Percentiles rank a stretch among this genome's conserved stretches.
Evolutionary conservation across 2,113 vertebrate genomes (phyloP).

Genomic region (Burhinus bistriatus): DNA sequence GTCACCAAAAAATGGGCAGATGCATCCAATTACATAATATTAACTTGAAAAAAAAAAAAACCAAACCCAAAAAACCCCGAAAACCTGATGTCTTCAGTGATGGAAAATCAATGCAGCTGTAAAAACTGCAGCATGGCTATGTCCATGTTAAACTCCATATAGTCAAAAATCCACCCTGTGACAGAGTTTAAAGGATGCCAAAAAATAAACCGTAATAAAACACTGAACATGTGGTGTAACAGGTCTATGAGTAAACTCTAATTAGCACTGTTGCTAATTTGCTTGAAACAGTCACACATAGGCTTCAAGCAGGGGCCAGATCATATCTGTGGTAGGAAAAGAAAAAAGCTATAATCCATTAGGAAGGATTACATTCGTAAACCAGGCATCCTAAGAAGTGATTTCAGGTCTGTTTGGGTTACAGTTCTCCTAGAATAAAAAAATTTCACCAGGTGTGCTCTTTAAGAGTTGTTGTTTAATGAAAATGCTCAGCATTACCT

Average conservation of each 20-base stretch:
- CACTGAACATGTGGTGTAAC: conserved; percentile 65
- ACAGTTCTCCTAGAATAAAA: conserved; percentile 66
- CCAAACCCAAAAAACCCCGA: too few relatives aligned
- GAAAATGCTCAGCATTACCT: conserved; percentile 81
- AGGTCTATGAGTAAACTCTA: conserved; percentile 78
- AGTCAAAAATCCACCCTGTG: conserved; percentile 44
- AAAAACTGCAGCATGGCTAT: conserved; percentile 23
- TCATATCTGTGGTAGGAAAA: conserved; percentile 74
- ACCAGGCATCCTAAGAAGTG: conserved; percentile 73
- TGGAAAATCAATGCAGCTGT: background rate
- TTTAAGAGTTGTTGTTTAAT: conserved; percentile 66
- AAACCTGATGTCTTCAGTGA: background rate
- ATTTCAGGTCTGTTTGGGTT: conserved; percentile 76
- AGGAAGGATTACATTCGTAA: conserved; percentile 76
- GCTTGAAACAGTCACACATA: conserved; percentile 73
- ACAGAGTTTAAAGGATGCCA: conserved; percentile 67
- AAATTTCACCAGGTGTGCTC: conserved; percentile 64
- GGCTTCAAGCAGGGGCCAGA: conserved; percentile 77
- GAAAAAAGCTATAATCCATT: conserved; percentile 78
- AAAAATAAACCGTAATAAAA: conserved; percentile 73
- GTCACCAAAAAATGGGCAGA: background rate
- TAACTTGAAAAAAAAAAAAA: background rate
- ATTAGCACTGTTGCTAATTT: conserved; percentile 83
- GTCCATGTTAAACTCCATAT: conserved; percentile 54
- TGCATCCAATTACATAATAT: background rate